Base-by-base conservation (phyloP, 1,140 invertebrate species). In the Musca domestica region DNA sequence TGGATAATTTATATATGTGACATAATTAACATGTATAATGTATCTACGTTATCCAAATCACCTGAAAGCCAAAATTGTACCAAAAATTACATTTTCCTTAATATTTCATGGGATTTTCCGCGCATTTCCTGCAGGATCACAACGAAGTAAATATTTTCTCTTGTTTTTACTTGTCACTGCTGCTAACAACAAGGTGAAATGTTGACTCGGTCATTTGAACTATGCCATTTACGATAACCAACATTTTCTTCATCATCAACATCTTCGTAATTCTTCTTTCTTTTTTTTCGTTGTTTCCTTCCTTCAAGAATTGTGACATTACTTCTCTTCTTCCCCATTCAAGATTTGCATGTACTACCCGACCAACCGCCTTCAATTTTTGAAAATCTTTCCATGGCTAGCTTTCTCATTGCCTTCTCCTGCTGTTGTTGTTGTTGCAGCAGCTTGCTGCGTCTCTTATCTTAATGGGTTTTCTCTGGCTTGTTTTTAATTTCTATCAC, bases 181-280 rank as follows among this genome's bases (percentile, higher is more conserved):
- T 47, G 48, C 23, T 61, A n/a, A 61, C 27, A n/a, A 41, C 65
- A 22, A 54, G 23, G 51, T 67, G 51, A 67, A 54, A 27, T 34
- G 34, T 71, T 73, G 70, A 76, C 71, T 74, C 75, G 74, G 74
- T 77, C 74, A 77, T 72, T 73, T 72, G 69, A 77, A 77, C 76
- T 74, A 77, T 73, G 74, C 71, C 76, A 76, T 75, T 72, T 74
- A 68, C 61, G 51, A 41, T 61, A 61, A 61, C 27, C 56, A 61
- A 23, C 27, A 27, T 30, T 48, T 17, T 49, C 14, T 61, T 25
- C 56, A 20, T 63, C 66, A 46, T 30, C 34, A 10, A 66, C 64
- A 30, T 64, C 46, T 10, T 48, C 23, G n/a, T n/a, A n/a, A n/a
- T n/a, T n/a, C n/a, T n/a, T n/a, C 41, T 23, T 2, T 0, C 46